Evolutionary conservation across 2,888 invertebrate species (phyloP), one percentile per base, ranked within the genome.

Genomic region (Phoronis australis): DNA sequence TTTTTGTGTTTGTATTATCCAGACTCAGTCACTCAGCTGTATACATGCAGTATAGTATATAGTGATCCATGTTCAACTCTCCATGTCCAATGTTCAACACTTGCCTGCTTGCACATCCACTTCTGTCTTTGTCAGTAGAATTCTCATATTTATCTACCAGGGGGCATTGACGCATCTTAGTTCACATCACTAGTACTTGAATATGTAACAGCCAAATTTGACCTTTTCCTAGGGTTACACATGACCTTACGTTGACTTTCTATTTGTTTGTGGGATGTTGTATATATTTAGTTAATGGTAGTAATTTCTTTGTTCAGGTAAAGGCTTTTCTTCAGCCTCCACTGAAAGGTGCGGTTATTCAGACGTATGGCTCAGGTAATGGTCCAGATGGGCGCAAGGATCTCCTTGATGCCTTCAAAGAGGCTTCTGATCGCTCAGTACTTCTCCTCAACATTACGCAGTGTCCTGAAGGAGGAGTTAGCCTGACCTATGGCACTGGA

Each of bases 341-440:
- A 15, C 87, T 70, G 57, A 60, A 65, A 46, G 88, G 96, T 15
- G 85, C 95, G 0, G 88, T 97, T 0, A 76, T 97, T 37, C 90
- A 94, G 77, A 88, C 89, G 0, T 97, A 92, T 66, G 97, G 97
- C 0, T 83, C 89, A 0, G 97, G 97, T 0, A 97, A 99, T 71
- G 84, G 94, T 31, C 96, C 96, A 0, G 84, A 85, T 0, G 87
- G 87, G 68, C 83, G 91, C 6, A 78, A 79, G n/a, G 94, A 94
- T 61, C 79, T 97, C 1, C 76, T 93, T 5, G 79, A 83, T 0
- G 87, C 84, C 57, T 78, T 96, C 21, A 79, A 80, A 25, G 80
- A 80, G 0, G 93, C 94, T 0, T 81, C 86, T 0, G 76, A 83
- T 6, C 79, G 68, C 45, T 74, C 88, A 12, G 91, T 90, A 0